Evolutionary conservation across 2,888 invertebrate species (phyloP).

Genomic region (Hybos culiciformis): DNA sequence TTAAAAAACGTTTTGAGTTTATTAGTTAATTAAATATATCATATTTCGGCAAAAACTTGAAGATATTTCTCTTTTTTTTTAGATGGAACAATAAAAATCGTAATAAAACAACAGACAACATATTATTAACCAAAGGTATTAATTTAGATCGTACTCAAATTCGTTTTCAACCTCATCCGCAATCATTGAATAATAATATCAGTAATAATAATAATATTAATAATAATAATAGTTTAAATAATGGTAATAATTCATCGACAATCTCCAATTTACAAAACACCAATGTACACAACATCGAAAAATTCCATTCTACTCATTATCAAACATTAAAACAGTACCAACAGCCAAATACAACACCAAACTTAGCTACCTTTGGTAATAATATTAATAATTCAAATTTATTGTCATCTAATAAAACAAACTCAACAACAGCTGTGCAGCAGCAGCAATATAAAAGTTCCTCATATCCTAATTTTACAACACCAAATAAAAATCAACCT

Average conservation of each 20-base stretch:
- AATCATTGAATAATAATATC: slow-evolving; percentile 18
- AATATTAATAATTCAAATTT: slow-evolving; percentile 2
- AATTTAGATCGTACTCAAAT: no score
- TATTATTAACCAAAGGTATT: no score
- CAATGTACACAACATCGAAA: slow-evolving; percentile 19
- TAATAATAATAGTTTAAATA: neutral
- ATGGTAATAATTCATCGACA: slow-evolving; percentile 7
- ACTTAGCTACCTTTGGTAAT: slow-evolving; percentile 5
- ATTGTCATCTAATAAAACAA: slow-evolving; percentile 14
- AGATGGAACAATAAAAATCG: slow-evolving; percentile 31
- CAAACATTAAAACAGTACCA: neutral
- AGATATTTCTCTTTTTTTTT: no score
- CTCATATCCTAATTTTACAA: slow-evolving; percentile 31
- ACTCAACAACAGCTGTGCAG: slow-evolving; percentile 18
- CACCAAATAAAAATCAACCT: slow-evolving; percentile 24
- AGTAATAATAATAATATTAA: neutral
- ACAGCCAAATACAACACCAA: neutral
- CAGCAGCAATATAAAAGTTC: slow-evolving; percentile 24
- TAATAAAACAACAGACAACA: no score
- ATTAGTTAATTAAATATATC: no score
- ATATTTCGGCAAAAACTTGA: no score
- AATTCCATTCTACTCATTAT: slow-evolving; percentile 15
- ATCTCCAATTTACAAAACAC: slow-evolving; percentile 15
- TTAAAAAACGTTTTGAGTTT: no score
- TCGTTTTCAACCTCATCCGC: no score